Conservation (phyloP, 1,140 invertebrate species). For the Chionoecetes opilio region DNA sequence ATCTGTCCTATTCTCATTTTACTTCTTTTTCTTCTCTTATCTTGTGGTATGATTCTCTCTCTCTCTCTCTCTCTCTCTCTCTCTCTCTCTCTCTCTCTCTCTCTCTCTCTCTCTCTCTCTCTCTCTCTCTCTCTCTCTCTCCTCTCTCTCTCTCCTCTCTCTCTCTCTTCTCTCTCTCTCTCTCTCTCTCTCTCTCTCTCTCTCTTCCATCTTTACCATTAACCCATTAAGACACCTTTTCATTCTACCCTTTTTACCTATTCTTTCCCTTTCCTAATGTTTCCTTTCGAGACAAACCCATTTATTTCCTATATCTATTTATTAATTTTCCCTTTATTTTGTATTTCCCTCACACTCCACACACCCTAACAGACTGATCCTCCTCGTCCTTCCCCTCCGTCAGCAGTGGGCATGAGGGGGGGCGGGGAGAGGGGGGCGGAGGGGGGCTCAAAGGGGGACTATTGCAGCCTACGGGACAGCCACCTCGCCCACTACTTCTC, state of each 20-base stretch:
- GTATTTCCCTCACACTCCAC: too few relatives aligned
- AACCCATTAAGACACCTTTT: too few relatives aligned
- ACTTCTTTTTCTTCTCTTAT: neutral
- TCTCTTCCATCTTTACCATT: neutral
- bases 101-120: neutral
- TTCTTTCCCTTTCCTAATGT: too few relatives aligned
- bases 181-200: neutral
- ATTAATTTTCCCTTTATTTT: too few relatives aligned
- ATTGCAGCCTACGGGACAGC: conserved; percentile 65
- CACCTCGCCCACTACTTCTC: conserved; percentile 76
- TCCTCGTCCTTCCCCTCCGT: neutral
- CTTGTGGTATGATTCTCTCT: neutral
- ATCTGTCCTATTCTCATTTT: neutral
- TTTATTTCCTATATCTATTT: too few relatives aligned
- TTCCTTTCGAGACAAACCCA: too few relatives aligned
- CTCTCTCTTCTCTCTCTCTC: neutral
- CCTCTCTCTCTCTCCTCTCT: neutral
- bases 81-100: neutral
- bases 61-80: neutral
- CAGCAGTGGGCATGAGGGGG: neutral
- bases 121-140: neutral
- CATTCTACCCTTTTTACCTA: too few relatives aligned
- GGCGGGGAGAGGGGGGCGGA: neutral
- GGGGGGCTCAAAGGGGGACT: neutral
- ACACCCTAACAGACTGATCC: neutral